Evolutionary conservation across 2,888 invertebrate genomes (phyloP).

Genomic region (Teinopalpus imperialis): DNA sequence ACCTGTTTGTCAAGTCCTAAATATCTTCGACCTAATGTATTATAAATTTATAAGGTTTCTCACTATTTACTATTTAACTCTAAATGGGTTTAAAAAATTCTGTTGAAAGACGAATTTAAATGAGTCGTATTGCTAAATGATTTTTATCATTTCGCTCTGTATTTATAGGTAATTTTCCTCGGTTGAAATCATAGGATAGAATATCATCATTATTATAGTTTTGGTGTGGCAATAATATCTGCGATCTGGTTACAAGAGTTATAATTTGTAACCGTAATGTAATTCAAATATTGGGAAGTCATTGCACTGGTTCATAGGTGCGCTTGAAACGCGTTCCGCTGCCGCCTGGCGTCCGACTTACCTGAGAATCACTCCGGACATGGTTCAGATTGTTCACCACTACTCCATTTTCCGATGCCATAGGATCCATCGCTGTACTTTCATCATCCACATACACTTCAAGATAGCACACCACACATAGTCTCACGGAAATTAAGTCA

Average conservation of each 20-base stretch:
- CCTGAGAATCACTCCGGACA: constrained; percentile 77
- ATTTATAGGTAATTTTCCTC: too few relatives aligned
- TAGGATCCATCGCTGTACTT: constrained; percentile 68
- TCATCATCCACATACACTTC: constrained; percentile 57
- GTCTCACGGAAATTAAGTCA: constrained; percentile 38
- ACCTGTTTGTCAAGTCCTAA: constrained; percentile 24
- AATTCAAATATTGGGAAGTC: constrained; percentile 59
- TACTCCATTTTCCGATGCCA: constrained; percentile 73
- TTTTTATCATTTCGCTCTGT: too few relatives aligned
- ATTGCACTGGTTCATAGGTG: constrained; percentile 74
- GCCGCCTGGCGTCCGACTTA: constrained; percentile 58
- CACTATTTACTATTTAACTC: constrained; percentile 8
- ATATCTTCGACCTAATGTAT: constrained; percentile 13
- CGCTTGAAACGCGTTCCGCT: constrained; percentile 75
- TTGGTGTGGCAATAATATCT: too few relatives aligned
- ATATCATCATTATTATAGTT: too few relatives aligned
- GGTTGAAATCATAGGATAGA: too few relatives aligned
- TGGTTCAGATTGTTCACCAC: constrained; percentile 79
- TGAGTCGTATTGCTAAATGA: too few relatives aligned
- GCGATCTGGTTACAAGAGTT: background rate
- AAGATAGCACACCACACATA: constrained; percentile 45
- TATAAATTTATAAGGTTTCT: background rate
- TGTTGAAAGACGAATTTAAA: background rate
- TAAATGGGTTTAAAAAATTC: background rate
- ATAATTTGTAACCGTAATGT: constrained; percentile 36